Percentiles rank a stretch among this genome's conserved stretches.
These are phyloP conservation scores for Ciconia boyciana DNA, from an alignment of 2,113 vertebrate species.

Conservation along the genomic window DNA sequence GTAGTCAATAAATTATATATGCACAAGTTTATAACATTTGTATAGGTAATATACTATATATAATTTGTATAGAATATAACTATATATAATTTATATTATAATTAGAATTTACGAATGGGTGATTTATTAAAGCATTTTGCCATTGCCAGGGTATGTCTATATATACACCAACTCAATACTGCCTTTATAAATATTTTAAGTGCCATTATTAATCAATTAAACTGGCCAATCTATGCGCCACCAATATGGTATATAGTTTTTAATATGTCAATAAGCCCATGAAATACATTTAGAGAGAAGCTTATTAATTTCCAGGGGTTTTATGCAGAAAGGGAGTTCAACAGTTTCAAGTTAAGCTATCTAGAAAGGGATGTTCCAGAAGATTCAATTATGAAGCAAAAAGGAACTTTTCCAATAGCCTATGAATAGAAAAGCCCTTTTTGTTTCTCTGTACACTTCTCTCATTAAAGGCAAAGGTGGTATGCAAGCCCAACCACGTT, in stretches of 20 bases:
- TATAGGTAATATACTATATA: background rate
- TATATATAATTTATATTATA: background rate
- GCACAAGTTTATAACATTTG: background rate
- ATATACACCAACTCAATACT: constrained; percentile 22
- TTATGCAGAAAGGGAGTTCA: constrained; percentile 17
- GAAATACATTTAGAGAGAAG: constrained; percentile 48
- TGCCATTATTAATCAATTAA: constrained; percentile 62
- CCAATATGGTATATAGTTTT: constrained; percentile 22
- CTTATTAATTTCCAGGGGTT: constrained; percentile 36
- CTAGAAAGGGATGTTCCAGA: background rate
- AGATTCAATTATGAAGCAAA: background rate
- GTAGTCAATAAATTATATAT: background rate
- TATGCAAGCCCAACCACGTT: background rate
- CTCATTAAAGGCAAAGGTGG: background rate
- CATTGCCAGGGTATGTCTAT: background rate
- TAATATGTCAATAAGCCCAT: constrained; percentile 12
- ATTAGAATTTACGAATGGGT: background rate
- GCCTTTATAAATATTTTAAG: constrained; percentile 58
- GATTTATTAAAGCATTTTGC: constrained; percentile 47
- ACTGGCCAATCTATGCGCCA: background rate
- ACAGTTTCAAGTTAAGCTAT: constrained; percentile 17
- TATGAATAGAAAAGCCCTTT: background rate
- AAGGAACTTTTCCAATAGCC: background rate
- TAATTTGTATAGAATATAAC: background rate
- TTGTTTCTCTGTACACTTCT: background rate